Evolutionary conservation across 1,140 invertebrate genomes (phyloP).

Genomic region (Leptinotarsa texana): DNA sequence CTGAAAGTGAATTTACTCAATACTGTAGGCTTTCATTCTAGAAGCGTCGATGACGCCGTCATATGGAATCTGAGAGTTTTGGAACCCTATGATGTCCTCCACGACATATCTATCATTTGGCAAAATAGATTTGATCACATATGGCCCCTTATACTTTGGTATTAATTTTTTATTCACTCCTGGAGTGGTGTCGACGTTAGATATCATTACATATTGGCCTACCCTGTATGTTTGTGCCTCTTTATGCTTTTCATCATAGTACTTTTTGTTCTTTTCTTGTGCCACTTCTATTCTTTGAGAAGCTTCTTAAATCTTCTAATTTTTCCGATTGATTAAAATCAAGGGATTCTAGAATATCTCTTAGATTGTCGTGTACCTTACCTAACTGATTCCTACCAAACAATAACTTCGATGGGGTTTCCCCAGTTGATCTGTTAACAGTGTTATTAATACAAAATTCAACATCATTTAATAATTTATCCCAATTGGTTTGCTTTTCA

Average conservation of each 20-base stretch:
- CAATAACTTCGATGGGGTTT: constrained; percentile 4
- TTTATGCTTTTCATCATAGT: constrained; percentile 33
- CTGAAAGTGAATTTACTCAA: not conserved
- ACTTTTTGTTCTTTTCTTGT: constrained; percentile 7
- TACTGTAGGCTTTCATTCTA: not conserved
- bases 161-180: constrained; percentile 41
- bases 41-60: constrained; percentile 30
- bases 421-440: constrained; percentile 31
- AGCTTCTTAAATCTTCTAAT: not conserved
- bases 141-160: constrained; percentile 43
- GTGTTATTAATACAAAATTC: constrained; percentile 47
- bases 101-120: constrained; percentile 45
- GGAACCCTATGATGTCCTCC: constrained; percentile 37
- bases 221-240: constrained; percentile 32
- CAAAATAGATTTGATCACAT: constrained; percentile 25
- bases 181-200: constrained; percentile 37
- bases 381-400: constrained; percentile 17
- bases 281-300: not conserved
- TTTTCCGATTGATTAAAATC: not conserved
- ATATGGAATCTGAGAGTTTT: constrained; percentile 41
- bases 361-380: not conserved
- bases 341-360: constrained; percentile 26
- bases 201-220: constrained; percentile 42
- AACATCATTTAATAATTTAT: constrained; percentile 31
- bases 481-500: constrained; percentile 36